Evolutionary conservation across 2,888 invertebrate genomes (phyloP).

Genomic region (Blastobasis adustella): DNA sequence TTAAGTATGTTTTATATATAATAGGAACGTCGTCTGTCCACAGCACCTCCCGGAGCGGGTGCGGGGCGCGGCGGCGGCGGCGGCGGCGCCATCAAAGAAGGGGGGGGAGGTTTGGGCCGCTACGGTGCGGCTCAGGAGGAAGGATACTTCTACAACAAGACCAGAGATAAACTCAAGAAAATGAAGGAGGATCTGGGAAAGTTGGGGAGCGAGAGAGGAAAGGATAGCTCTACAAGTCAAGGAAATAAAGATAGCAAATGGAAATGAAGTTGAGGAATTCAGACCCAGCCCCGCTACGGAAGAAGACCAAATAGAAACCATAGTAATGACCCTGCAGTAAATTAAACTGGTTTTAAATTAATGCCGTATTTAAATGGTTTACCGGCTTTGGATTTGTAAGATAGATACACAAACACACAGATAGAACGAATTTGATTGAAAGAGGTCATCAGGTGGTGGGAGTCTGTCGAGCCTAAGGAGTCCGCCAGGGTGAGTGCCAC

Average conservation of each 20-base stretch:
- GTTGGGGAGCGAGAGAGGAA: background rate
- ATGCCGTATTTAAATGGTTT: too few relatives aligned
- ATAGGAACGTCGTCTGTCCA: too few relatives aligned
- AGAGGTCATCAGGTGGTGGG: too few relatives aligned
- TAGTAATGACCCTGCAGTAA: too few relatives aligned
- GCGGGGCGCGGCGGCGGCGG: constrained; percentile 45
- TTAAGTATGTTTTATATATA: too few relatives aligned
- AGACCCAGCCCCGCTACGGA: background rate
- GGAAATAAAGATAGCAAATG: background rate
- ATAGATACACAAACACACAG: too few relatives aligned
- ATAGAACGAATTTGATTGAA: too few relatives aligned
- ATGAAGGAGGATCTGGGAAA: constrained; percentile 26
- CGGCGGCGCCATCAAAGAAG: constrained; percentile 42
- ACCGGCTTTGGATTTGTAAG: too few relatives aligned
- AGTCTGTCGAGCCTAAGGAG: too few relatives aligned
- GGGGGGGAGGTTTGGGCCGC: constrained; percentile 44
- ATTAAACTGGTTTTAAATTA: too few relatives aligned
- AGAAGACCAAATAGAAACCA: too few relatives aligned
- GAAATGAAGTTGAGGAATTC: background rate
- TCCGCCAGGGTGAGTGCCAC: too few relatives aligned
- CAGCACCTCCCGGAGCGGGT: constrained; percentile 34
- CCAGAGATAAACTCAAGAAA: constrained; percentile 38
- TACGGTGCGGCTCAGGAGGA: constrained; percentile 50
- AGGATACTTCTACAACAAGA: constrained; percentile 46
- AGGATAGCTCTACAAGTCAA: background rate